A percentile compares a stretch with the other conserved stretches of the same genome.
Conservation (phyloP, 2,113 vertebrate genomes). For the Aramus guarauna region DNA sequence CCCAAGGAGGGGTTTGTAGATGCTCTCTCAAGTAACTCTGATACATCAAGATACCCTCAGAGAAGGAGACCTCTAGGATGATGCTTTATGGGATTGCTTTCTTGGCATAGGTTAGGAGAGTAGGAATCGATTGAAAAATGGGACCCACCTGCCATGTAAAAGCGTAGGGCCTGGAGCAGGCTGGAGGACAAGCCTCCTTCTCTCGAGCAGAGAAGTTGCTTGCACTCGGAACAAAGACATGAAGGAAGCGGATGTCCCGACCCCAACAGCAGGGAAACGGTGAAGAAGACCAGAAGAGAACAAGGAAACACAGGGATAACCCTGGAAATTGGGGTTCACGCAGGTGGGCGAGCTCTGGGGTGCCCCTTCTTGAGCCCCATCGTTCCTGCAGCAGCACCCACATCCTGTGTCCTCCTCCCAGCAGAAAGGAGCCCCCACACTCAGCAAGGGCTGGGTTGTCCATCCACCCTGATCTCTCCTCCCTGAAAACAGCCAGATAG, state of each 20-base stretch:
- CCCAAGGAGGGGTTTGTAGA: neutral
- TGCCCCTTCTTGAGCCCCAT: neutral
- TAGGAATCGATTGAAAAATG: neutral
- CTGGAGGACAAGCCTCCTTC: neutral
- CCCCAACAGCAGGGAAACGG: neutral
- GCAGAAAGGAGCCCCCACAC: neutral
- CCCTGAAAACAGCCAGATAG: neutral
- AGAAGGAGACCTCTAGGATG: neutral
- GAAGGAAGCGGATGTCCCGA: neutral
- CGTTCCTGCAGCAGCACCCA: fast-evolving
- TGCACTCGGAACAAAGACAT: neutral
- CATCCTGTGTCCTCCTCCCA: neutral
- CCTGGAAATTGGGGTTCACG: neutral
- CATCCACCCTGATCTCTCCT: neutral
- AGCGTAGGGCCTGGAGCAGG: neutral
- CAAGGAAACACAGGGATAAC: neutral
- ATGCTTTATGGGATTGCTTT: neutral
- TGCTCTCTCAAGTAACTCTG: neutral
- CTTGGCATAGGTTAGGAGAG: neutral
- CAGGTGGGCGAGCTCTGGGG: neutral
- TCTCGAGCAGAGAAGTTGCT: neutral
- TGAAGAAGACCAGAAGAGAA: neutral
- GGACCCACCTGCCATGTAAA: neutral
- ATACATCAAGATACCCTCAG: neutral
- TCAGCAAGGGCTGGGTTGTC: neutral